Percentiles rank a stretch among this genome's conserved stretches.
These are phyloP conservation scores for Pristionchus mayeri DNA, from an alignment of 2,888 invertebrate genomes.

Conservation along the genomic window DNA sequence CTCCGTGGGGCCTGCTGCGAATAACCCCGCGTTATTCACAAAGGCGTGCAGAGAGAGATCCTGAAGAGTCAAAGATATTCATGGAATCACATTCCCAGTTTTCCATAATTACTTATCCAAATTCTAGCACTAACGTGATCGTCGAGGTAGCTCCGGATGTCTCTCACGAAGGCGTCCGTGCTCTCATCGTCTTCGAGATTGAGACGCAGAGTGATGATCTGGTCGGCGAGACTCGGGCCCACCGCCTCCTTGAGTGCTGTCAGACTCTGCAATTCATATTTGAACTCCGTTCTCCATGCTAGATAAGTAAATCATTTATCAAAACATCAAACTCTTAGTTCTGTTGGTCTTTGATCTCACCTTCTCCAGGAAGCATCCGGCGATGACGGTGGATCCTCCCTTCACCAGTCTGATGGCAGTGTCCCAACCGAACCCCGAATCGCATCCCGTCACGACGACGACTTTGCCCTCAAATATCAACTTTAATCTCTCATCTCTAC, in stretches of 20 bases:
- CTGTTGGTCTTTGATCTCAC: not conserved
- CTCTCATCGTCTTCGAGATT: not conserved
- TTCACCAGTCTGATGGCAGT: not conserved
- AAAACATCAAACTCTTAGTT: too few species aligned
- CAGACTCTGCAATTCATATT: not conserved
- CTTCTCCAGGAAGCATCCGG: not conserved
- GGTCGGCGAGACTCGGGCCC: not conserved
- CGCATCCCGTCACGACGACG: constrained; percentile 28
- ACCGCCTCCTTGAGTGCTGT: not conserved
- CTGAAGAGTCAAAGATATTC: too few species aligned
- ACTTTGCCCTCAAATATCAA: not conserved
- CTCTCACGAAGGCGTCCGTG: not conserved
- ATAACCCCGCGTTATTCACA: constrained; percentile 26
- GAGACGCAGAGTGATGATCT: not conserved
- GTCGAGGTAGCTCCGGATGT: not conserved
- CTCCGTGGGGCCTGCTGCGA: not conserved
- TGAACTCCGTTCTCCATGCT: not conserved
- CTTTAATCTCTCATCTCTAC: too few species aligned
- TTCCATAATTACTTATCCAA: too few species aligned
- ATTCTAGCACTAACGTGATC: not conserved
- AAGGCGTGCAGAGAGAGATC: not conserved
- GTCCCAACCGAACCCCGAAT: constrained; percentile 15
- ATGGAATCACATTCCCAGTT: too few species aligned
- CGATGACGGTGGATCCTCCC: not conserved
- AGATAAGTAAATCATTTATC: too few species aligned